A percentile compares a stretch with the other conserved stretches of the same genome.
Evolutionary conservation across 2,113 vertebrate species (phyloP).

Genomic region (Orycteropus afer): DNA sequence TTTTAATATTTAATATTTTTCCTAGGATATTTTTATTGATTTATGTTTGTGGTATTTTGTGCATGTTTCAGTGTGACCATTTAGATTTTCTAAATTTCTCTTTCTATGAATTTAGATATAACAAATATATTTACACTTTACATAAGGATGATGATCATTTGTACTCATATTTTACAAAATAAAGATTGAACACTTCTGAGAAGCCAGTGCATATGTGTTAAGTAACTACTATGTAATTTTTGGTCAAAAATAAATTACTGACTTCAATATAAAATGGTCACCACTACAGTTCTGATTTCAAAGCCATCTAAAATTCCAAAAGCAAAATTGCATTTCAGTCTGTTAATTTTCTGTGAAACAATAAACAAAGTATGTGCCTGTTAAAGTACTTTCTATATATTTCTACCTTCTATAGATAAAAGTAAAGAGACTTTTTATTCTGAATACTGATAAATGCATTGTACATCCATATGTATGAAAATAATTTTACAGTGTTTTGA

Average conservation of each 20-base stretch:
- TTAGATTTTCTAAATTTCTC: not conserved
- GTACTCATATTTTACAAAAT: conserved; percentile 41
- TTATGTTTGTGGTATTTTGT: not conserved
- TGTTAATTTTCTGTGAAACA: conserved; percentile 15
- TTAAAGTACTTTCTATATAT: not conserved
- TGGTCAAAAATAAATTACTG: conserved; percentile 52
- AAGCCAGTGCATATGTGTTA: not conserved
- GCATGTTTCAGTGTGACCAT: not conserved
- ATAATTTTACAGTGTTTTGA: conserved; percentile 38
- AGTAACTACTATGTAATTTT: not conserved
- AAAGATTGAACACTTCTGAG: not conserved
- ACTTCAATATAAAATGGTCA: conserved; percentile 45
- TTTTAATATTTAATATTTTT: not conserved
- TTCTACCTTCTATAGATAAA: not conserved
- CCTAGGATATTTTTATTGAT: not conserved
- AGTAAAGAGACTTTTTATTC: conserved; percentile 26
- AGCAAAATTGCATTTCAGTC: not conserved
- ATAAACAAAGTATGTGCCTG: conserved; percentile 2
- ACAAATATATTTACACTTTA: not conserved
- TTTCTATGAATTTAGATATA: conserved; percentile 18
- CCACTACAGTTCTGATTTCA: not conserved
- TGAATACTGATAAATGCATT: not conserved
- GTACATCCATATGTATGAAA: not conserved
- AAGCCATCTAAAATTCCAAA: conserved; percentile 2
- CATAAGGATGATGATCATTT: not conserved